Base-by-base conservation (phyloP, 2,113 vertebrate genomes). In the Anser brachyrhynchus region DNA sequence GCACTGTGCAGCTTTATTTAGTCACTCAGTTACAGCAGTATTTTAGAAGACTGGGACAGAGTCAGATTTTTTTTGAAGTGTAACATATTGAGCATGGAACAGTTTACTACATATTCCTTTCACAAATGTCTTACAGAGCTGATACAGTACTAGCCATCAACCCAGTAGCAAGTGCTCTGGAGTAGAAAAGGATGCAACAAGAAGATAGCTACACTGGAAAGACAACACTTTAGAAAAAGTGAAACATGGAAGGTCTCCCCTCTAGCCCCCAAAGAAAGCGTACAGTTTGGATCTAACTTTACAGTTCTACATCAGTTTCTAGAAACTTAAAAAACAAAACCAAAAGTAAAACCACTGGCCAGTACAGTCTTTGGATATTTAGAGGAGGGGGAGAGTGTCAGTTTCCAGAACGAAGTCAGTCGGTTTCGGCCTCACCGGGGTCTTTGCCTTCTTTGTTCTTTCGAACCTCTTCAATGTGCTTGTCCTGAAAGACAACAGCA, bases 371-470 rank as follows among this genome's bases (percentile, higher is more conserved):
- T 99, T 99, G 98, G 98, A 98, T 98, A 98, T 97, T 98, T 96
- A 97, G 97, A 97, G 98, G 97, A 96, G 78, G 97, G 97, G 98
- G 96, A 95, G 97, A 98, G 97, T 98, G 97, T 98, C 97, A 97
- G 96, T 96, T 97, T 90, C 91, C 92, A 96, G 89, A 84, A 96
- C 9, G 84, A 90, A 97, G 85, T 98, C 97, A 98, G 97, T 97
- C 97, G 14, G 97, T 98, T 93, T 98, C 97, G 70, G 98, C 98
- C 37, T 99, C 98, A n/a, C 94, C 97, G 2, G 98, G 98, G 73
- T 99, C 99, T 99, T 99, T 99, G 96, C 97, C 98, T 86, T 99
- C 99, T 98, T 99, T 99, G 97, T 99, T 99, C 98, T 99, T 99
- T 98, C 98, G 98, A 41, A 99, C 99, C 95, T 99, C 99, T 96